Evolutionary conservation across 2,797 vertebrate genomes (phyloP), one percentile per base, ranked within the genome.

Genomic region (Agapornis canus): DNA sequence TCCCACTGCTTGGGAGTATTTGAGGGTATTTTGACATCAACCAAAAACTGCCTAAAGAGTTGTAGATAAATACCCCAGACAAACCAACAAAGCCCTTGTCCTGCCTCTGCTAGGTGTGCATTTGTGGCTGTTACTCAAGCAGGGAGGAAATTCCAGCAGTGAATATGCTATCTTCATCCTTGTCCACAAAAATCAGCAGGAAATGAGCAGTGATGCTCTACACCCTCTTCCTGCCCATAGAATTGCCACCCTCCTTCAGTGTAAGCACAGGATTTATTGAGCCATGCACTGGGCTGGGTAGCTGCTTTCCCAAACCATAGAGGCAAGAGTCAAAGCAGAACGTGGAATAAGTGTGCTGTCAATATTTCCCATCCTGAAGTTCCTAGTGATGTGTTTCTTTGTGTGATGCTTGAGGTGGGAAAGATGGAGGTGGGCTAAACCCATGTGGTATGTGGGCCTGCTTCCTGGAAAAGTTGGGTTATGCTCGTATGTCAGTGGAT

Each of bases 281-380:
- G 39, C 72, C 31, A 54, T 23, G 47, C 40, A 52, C 22, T 40
- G 77, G 23, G 39, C 35, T n/a, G 3, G 26, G 73, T 6, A 76
- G 39, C 20, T 20, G 8, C 10, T 1, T 3, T 56, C 32, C 70
- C n/a, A 79, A 0, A 21, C 18, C 9, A 0, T 40, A 23, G 31
- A 57, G n/a, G 25, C 26, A 70, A 22, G 69, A 85, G 27, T 32
- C 19, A 21, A 23, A 61, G 66, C 29, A 39, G 70, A 60, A 16
- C 29, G 15, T 19, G 90, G 51, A 79, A 11, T 21, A 40, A 57
- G 15, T 1, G 5, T 6, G 45, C 13, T 27, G 19, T n/a, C 42
- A 13, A 4, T 37, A 5, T 11, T 17, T 71, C 21, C 35, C 45
- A 49, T 56, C 94, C 5, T 29, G n/a, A 45, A 60, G 54, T 35